Evolutionary conservation across 2,113 vertebrate genomes (phyloP).

Genomic region (Nesoenas mayeri): DNA sequence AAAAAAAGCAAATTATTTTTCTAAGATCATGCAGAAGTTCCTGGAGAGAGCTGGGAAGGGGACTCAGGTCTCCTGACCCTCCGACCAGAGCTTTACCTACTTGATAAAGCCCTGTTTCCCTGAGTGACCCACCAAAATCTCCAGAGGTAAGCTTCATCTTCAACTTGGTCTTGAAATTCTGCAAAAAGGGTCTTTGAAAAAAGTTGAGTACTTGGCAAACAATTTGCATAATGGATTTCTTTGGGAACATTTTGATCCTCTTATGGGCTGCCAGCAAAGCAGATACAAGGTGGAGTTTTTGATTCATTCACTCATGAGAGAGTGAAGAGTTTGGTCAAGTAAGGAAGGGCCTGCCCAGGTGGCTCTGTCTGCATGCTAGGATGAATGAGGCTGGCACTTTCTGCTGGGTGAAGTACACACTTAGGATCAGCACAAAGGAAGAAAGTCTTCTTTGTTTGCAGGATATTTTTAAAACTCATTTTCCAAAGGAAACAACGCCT

Average conservation of each 20-base stretch:
- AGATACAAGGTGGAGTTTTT: constrained; percentile 38
- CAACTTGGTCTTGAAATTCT: neutral
- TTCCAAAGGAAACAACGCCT: neutral
- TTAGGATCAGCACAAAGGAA: neutral
- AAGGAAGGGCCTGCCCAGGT: neutral
- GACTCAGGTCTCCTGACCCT: neutral
- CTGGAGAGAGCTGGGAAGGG: neutral
- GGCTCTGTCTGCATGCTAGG: neutral
- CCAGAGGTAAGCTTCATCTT: neutral
- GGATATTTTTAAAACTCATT: neutral
- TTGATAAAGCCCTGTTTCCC: neutral
- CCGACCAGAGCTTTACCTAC: neutral
- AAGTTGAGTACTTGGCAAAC: constrained; percentile 17
- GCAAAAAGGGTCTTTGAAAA: neutral
- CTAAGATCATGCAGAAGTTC: neutral
- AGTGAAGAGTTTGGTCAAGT: neutral
- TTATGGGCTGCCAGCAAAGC: neutral
- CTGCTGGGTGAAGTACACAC: neutral
- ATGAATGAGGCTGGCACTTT: neutral
- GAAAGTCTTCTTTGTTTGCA: neutral
- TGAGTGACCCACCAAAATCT: neutral
- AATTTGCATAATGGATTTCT: constrained; percentile 12
- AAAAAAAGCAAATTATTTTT: neutral
- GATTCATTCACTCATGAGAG: neutral
- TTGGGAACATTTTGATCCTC: constrained; percentile 27